These are phyloP conservation scores for Hydroisotoma schaefferi DNA, from an alignment of 2,888 invertebrate species.

Conservation along the genomic window DNA sequence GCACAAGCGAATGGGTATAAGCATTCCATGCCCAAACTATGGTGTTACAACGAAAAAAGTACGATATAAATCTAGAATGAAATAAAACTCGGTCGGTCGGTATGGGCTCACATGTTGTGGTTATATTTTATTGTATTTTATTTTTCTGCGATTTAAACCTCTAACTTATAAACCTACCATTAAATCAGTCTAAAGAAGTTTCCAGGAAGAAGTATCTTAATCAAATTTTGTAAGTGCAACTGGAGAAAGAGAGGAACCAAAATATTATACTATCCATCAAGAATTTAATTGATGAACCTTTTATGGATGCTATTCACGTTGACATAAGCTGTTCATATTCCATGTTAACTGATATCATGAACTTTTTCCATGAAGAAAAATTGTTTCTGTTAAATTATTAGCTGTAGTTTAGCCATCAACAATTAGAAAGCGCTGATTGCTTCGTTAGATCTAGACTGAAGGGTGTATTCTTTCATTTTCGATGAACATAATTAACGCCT, in stretches of 20 bases:
- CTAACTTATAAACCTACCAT: too few relatives aligned
- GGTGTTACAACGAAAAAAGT: too few relatives aligned
- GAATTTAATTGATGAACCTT: conserved; percentile 3
- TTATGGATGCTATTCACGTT: background rate
- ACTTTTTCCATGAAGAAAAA: background rate
- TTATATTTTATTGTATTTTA: too few relatives aligned
- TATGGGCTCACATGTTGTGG: too few relatives aligned
- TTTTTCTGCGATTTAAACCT: too few relatives aligned
- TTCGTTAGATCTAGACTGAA: conserved; percentile 9
- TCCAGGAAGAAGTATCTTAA: too few relatives aligned
- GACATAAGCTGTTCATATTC: background rate
- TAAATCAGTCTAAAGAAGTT: too few relatives aligned
- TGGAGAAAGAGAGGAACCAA: background rate
- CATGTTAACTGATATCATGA: background rate
- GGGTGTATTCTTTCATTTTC: conserved; percentile 8
- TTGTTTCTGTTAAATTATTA: background rate
- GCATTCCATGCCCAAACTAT: too few relatives aligned
- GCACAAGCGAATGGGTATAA: too few relatives aligned
- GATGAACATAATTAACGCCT: conserved; percentile 5
- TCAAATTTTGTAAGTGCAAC: background rate
- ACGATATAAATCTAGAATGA: too few relatives aligned
- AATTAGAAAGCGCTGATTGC: conserved; percentile 10
- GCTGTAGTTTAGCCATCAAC: conserved; percentile 12
- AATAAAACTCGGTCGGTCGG: too few relatives aligned
- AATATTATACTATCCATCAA: conserved; percentile 13